Conservation (phyloP, 2,888 invertebrate genomes). For the Allolobophora icterica region DNA sequence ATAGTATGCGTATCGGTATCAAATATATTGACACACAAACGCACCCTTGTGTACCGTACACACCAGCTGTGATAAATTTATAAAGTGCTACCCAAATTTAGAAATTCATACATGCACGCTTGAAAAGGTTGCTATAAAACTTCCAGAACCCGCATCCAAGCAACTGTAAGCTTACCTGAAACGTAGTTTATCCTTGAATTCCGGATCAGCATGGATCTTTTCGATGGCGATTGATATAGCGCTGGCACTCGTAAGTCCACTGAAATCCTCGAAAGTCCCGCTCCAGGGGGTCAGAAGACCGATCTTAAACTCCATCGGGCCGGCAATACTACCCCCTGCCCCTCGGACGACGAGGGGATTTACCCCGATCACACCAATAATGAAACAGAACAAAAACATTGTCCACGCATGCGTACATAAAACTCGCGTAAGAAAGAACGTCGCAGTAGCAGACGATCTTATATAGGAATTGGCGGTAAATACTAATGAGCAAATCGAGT, state of each 20-base stretch:
- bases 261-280: slow-evolving; percentile 45
- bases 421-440: neutral
- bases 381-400: neutral
- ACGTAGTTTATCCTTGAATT: slow-evolving; percentile 37
- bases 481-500: slow-evolving; percentile 23
- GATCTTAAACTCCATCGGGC: slow-evolving; percentile 42
- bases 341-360: neutral
- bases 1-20: too few species aligned
- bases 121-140: too few species aligned
- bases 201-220: slow-evolving; percentile 42
- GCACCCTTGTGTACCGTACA: neutral
- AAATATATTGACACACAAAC: too few species aligned
- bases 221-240: slow-evolving; percentile 48
- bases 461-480: neutral
- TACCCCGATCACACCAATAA: neutral
- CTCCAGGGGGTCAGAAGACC: slow-evolving; percentile 49
- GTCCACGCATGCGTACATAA: neutral
- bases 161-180: slow-evolving; percentile 41
- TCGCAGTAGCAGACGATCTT: neutral
- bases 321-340: neutral
- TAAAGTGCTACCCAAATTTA: neutral
- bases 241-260: slow-evolving; percentile 48
- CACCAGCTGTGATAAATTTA: neutral
- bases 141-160: neutral
- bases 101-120: too few species aligned